Evolutionary conservation across 2,888 invertebrate species (phyloP).

Genomic region (Taenaris catops): DNA sequence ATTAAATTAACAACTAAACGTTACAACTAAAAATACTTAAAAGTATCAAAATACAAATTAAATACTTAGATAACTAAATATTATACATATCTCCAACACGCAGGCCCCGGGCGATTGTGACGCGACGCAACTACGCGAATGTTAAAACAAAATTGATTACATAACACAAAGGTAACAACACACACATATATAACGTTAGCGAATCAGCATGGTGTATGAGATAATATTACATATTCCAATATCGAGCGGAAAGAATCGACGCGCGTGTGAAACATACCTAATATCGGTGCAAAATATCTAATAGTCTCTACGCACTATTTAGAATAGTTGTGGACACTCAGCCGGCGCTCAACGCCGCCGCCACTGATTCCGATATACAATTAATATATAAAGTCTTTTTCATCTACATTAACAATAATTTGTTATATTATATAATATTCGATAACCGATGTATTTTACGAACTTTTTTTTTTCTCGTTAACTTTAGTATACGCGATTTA

Average conservation of each 20-base stretch:
- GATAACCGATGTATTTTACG: constrained; percentile 47
- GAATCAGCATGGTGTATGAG: constrained; percentile 1
- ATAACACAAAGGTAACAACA: constrained; percentile 20
- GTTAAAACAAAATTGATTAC: constrained; percentile 8
- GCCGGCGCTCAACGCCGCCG: too few relatives aligned
- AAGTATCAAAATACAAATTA: constrained; percentile 70
- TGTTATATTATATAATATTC: constrained; percentile 44
- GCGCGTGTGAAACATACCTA: constrained; percentile 47
- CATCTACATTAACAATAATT: constrained; percentile 72
- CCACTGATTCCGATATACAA: constrained; percentile 35
- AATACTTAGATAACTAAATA: constrained; percentile 53
- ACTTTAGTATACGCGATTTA: constrained; percentile 53
- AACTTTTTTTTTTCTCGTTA: constrained; percentile 35
- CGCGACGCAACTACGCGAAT: constrained; percentile 23
- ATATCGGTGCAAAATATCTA: constrained; percentile 75
- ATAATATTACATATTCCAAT: constrained; percentile 20
- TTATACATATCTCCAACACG: constrained; percentile 42
- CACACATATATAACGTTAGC: constrained; percentile 16
- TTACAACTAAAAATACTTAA: constrained; percentile 34
- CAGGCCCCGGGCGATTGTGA: constrained; percentile 31
- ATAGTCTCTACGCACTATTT: constrained; percentile 64
- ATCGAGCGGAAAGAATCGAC: constrained; percentile 36
- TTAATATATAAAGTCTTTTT: constrained; percentile 62
- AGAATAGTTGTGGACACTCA: constrained; percentile 67
- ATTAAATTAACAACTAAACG: constrained; percentile 57